These are phyloP conservation scores for Mythimna ferrago DNA, from an alignment of 2,888 invertebrate genomes.

Conservation along the genomic window DNA sequence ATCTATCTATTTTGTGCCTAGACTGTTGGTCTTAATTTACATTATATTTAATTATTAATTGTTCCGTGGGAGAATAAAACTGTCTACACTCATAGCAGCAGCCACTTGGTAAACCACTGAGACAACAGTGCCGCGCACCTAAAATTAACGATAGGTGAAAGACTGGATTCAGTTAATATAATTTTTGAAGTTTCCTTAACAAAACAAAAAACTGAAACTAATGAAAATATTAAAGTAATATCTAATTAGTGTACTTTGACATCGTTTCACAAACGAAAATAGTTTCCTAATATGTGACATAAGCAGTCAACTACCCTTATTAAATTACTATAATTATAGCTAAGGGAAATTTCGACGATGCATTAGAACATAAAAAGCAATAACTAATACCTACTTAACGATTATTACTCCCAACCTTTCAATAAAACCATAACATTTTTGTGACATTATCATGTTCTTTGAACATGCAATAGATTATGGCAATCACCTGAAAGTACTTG, in stretches of 20 bases:
- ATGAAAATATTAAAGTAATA: not conserved
- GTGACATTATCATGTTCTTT: constrained; percentile 1
- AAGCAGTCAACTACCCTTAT: not conserved
- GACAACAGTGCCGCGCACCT: too few species aligned
- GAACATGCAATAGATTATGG: constrained; percentile 29
- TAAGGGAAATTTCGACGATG: constrained; percentile 33
- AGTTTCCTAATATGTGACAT: not conserved
- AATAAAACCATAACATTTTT: constrained; percentile 26
- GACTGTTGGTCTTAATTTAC: too few species aligned
- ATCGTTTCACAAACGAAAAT: not conserved
- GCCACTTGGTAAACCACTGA: too few species aligned
- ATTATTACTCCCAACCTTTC: constrained; percentile 32
- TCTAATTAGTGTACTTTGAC: not conserved
- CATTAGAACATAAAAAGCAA: constrained; percentile 6
- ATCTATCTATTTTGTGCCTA: too few species aligned
- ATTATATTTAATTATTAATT: too few species aligned
- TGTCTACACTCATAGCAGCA: too few species aligned
- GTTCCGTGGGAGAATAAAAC: too few species aligned
- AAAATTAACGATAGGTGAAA: too few species aligned
- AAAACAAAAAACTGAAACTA: not conserved
- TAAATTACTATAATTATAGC: constrained; percentile 22
- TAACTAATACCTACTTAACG: constrained; percentile 17
- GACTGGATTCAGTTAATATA: too few species aligned
- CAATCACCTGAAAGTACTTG: constrained; percentile 5
- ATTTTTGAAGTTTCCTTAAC: too few species aligned